A percentile compares a stretch with the other conserved stretches of the same genome.
Conservation (phyloP, 2,113 vertebrate genomes). For the Lamprotornis superbus region DNA sequence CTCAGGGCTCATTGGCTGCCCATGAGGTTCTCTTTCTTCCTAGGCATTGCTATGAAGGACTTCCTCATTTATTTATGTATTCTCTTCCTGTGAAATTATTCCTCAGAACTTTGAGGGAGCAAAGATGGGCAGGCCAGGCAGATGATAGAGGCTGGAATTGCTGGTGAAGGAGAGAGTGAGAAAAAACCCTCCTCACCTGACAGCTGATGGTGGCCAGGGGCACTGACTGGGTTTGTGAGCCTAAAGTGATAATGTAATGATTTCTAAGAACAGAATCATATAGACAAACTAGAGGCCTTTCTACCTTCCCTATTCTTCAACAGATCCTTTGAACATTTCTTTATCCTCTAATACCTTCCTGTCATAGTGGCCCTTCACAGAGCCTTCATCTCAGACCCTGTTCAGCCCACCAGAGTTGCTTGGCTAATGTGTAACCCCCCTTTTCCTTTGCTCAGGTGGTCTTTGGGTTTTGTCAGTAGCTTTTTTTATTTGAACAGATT, state of each 20-base stretch:
- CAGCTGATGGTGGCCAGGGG: background rate
- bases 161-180: background rate
- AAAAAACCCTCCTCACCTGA: background rate
- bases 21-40: background rate
- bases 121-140: background rate
- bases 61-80: background rate
- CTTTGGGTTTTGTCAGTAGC: background rate
- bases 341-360: background rate
- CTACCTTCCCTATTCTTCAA: background rate
- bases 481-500: background rate
- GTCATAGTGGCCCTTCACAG: background rate
- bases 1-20: background rate
- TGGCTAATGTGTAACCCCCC: background rate
- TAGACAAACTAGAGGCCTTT: background rate
- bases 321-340: background rate
- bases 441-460: background rate
- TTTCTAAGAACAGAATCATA: background rate
- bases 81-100: background rate
- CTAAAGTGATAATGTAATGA: fast-evolving
- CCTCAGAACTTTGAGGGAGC: background rate
- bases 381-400: fast-evolving
- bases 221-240: background rate
- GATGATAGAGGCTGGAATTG: background rate
- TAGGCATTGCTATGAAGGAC: background rate
- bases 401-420: background rate